phyloP scores from a whole-genome alignment of 2,797 vertebrate genomes.

The Cheirogaleus major region DNA sequence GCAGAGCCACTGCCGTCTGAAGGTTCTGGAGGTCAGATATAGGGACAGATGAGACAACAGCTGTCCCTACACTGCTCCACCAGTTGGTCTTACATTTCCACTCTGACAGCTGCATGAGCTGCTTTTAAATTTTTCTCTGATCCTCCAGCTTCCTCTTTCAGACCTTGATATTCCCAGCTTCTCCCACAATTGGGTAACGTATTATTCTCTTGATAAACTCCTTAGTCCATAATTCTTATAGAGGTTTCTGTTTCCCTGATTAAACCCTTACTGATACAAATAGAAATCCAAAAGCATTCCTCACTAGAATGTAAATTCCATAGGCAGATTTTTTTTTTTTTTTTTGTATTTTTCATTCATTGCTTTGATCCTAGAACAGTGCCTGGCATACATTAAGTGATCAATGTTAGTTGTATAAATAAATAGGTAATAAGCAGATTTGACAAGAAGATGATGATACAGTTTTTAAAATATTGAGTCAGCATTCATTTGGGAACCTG shows the following conservation, averaged over 20 bases:
- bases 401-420: background rate
- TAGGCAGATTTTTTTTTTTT: background rate
- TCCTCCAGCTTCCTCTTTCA: background rate
- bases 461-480: background rate
- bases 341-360: background rate
- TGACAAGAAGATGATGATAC: background rate
- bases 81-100: background rate
- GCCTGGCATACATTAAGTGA: background rate
- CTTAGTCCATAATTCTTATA: background rate
- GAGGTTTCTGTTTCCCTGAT: background rate
- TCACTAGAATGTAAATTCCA: background rate
- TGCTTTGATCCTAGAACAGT: background rate
- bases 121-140: background rate
- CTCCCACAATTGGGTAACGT: background rate
- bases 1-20: background rate
- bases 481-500: background rate
- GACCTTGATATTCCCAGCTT: background rate
- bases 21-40: background rate
- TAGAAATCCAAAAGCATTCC: background rate
- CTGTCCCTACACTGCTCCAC: background rate
- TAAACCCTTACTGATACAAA: background rate
- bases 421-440: background rate
- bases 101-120: background rate
- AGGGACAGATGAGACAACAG: background rate
- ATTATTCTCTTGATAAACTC: background rate